phyloP scores from a whole-genome alignment of 2,797 vertebrate species.

The Mareca strepera region DNA sequence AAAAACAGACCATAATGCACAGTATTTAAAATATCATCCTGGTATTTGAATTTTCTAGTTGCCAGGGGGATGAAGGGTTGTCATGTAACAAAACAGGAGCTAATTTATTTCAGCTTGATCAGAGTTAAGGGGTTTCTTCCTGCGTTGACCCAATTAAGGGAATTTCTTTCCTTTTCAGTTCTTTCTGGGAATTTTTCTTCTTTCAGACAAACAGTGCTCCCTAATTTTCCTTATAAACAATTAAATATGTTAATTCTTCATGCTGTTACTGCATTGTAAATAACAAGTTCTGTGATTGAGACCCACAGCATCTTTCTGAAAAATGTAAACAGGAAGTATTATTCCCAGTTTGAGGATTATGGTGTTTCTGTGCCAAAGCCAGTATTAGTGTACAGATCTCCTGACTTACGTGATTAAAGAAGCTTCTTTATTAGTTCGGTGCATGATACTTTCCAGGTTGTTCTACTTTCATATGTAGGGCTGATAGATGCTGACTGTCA shows the following conservation, averaged over 20 bases:
- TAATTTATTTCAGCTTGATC: constrained; percentile 63
- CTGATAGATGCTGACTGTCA: background rate
- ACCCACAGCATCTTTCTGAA: constrained; percentile 28
- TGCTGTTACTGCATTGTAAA: constrained; percentile 36
- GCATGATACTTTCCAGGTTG: background rate
- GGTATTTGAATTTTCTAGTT: constrained; percentile 72
- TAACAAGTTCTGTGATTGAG: background rate
- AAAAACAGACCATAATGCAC: constrained; percentile 61
- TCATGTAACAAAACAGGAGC: constrained; percentile 46
- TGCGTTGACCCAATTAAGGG: constrained; percentile 54
- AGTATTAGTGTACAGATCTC: constrained; percentile 27
- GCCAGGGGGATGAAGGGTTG: constrained; percentile 63
- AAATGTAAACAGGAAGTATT: constrained; percentile 53
- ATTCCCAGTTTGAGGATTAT: constrained; percentile 39
- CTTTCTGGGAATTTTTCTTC: constrained; percentile 12
- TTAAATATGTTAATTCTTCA: constrained; percentile 25
- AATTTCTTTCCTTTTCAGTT: constrained; percentile 42
- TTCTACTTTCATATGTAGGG: background rate
- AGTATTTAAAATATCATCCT: constrained; percentile 71
- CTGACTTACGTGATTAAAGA: constrained; percentile 21
- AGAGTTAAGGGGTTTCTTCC: constrained; percentile 56
- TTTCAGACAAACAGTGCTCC: background rate
- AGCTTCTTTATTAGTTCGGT: constrained; percentile 33
- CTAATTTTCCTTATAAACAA: constrained; percentile 20
- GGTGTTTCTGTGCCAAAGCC: constrained; percentile 9